phyloP scores from a whole-genome alignment of 2,797 vertebrate genomes.

The Eospalax fontanierii region DNA sequence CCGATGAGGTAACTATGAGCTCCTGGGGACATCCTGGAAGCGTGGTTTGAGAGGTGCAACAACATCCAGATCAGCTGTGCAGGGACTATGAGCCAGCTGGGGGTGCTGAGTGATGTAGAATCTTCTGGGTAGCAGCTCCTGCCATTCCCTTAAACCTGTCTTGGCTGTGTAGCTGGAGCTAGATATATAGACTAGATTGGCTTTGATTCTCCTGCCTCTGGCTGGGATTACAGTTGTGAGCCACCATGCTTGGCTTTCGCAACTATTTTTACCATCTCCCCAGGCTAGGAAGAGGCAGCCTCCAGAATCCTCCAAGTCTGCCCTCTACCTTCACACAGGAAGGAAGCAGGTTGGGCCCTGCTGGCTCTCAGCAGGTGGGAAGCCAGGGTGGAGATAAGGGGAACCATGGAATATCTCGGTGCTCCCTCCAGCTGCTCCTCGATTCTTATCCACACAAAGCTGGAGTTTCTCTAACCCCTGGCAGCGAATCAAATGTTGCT shows the following conservation, averaged over 20 bases:
- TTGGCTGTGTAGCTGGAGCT: neutral
- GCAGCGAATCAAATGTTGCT: neutral
- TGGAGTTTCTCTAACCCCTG: neutral
- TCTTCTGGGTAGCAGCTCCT: neutral
- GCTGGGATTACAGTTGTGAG: neutral
- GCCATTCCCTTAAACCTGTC: neutral
- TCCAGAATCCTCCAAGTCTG: neutral
- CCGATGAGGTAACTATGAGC: neutral
- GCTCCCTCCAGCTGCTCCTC: neutral
- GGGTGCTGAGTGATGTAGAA: accelerated
- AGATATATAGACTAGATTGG: neutral
- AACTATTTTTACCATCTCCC: neutral
- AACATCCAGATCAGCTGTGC: neutral
- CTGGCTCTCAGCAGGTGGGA: neutral
- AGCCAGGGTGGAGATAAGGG: neutral
- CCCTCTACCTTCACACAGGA: neutral
- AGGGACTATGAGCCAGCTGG: neutral
- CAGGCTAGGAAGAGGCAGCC: neutral
- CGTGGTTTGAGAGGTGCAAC: neutral
- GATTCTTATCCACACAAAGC: neutral
- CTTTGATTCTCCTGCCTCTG: neutral
- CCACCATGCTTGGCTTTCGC: neutral
- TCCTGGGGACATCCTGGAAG: neutral
- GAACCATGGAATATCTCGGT: accelerated
- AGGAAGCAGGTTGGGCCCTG: neutral